Evolutionary conservation across 2,888 invertebrate genomes (phyloP).

Genomic region (Siphlonurus alternatus): DNA sequence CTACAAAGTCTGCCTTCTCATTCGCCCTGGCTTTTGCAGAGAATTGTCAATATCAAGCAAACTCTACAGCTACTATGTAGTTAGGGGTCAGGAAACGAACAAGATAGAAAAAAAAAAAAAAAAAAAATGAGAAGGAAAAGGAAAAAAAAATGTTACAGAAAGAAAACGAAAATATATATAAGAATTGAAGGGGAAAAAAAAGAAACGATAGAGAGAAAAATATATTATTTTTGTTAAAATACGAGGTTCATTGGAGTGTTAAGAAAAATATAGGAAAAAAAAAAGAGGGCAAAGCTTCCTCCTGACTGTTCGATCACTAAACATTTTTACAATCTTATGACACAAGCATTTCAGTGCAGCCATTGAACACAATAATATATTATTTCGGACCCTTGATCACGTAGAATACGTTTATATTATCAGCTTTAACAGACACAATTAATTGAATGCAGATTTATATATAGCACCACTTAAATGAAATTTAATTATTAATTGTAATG

Average conservation of each 20-base stretch:
- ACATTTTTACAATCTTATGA: too few relatives aligned
- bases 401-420: too few relatives aligned
- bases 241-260: neutral
- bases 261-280: neutral
- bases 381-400: too few relatives aligned
- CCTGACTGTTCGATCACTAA: too few relatives aligned
- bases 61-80: neutral
- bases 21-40: neutral
- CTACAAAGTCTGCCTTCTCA: neutral
- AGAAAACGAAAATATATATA: neutral
- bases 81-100: neutral
- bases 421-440: too few relatives aligned
- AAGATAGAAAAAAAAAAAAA: neutral
- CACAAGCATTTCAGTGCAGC: too few relatives aligned
- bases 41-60: neutral
- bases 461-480: too few relatives aligned
- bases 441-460: too few relatives aligned
- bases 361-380: too few relatives aligned
- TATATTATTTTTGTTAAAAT: neutral
- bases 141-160: neutral
- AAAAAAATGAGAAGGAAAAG: neutral
- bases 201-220: neutral
- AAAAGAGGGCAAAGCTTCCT: too few relatives aligned
- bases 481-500: too few relatives aligned
- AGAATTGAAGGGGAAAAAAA: neutral